Evolutionary conservation across 1,140 invertebrate species (phyloP).

Genomic region (Andrena cerasifolii): DNA sequence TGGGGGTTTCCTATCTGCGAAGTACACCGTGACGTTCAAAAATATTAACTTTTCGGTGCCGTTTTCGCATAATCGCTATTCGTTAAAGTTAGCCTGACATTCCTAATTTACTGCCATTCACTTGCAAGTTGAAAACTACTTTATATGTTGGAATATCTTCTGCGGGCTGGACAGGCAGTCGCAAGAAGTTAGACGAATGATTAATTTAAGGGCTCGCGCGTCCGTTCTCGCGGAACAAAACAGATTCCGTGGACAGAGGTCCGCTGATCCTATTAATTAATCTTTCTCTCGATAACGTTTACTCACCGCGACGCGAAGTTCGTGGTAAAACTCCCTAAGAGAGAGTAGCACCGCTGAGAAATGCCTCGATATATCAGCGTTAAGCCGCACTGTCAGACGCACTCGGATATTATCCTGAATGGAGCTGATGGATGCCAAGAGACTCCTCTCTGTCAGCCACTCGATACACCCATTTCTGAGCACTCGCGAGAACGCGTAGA

Average conservation of each 20-base stretch:
- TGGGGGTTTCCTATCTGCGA: too few relatives aligned
- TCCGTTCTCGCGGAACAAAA: neutral
- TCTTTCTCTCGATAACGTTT: conserved; percentile 45
- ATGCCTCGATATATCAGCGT: conserved; percentile 70
- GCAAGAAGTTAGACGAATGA: neutral
- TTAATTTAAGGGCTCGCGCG: conserved; percentile 1
- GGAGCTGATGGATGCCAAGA: conserved; percentile 68
- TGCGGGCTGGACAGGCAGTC: neutral
- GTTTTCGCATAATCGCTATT: too few relatives aligned
- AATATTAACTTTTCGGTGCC: too few relatives aligned
- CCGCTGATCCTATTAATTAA: conserved; percentile 31
- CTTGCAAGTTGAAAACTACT: too few relatives aligned
- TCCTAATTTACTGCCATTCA: too few relatives aligned
- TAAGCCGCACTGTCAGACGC: conserved; percentile 65
- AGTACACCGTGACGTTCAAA: too few relatives aligned
- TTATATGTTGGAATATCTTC: neutral
- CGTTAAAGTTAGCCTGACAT: too few relatives aligned
- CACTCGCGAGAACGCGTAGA: conserved; percentile 4
- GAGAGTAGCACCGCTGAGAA: conserved; percentile 61
- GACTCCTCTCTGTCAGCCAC: conserved; percentile 62
- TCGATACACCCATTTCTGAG: conserved; percentile 58
- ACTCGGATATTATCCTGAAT: conserved; percentile 70
- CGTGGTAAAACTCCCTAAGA: conserved; percentile 62
- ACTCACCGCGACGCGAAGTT: conserved; percentile 33
- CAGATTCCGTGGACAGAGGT: neutral